Evolutionary conservation across 2,797 vertebrate species (phyloP).

Genomic region (Phaenicophaeus curvirostris): DNA sequence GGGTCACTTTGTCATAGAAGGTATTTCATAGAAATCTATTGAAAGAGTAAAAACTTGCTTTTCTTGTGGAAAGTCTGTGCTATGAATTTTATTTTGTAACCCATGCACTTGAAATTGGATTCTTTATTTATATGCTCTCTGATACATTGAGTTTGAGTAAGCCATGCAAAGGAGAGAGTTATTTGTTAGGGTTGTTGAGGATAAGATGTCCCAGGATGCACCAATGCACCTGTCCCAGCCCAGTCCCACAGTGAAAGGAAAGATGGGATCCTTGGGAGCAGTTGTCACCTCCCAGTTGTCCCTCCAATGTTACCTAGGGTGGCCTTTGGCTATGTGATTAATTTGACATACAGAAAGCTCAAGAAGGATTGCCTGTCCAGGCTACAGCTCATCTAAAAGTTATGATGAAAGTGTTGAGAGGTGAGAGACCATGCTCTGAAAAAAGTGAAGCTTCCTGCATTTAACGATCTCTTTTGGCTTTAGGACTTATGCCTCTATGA

Average conservation of each 20-base stretch:
- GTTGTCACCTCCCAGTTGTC: neutral
- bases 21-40: neutral
- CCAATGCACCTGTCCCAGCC: neutral
- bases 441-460: neutral
- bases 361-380: neutral
- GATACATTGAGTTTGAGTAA: neutral
- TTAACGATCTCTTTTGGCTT: neutral
- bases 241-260: neutral
- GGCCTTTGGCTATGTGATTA: neutral
- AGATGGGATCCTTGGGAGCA: neutral
- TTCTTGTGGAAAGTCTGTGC: neutral
- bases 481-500: neutral
- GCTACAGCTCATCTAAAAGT: neutral
- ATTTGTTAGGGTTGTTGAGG: neutral
- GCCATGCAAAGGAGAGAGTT: neutral
- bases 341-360: neutral
- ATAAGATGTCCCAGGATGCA: neutral
- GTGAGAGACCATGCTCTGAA: neutral
- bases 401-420: neutral
- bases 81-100: neutral
- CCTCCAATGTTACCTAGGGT: accelerated
- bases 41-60: neutral
- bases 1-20: too few species aligned
- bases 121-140: neutral
- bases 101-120: neutral